Evolutionary conservation across 2,888 invertebrate species (phyloP), one percentile per base, ranked within the genome.

Genomic region (Tenthredo notha): DNA sequence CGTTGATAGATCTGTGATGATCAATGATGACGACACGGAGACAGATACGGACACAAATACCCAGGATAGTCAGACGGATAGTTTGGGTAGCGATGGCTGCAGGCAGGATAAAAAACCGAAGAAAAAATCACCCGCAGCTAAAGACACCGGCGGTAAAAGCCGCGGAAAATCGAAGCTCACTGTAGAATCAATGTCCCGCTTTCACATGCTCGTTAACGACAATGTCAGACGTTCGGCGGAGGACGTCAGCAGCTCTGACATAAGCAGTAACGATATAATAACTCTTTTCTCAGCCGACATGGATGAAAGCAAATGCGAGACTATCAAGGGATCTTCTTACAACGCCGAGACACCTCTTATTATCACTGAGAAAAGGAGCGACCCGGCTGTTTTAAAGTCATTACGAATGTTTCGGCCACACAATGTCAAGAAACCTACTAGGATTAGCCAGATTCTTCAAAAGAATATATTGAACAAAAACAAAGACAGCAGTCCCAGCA

Each of bases 381-480:
- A 95, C 89, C 95, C 95, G 1, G 93, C 94, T 21, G 94, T 94
- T 7, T 90, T 95, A 3, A 95, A 94, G 90, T 94, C 94, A 5
- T 89, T 95, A 70, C 90, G 95, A 85, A 94, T 94, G 94, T 95
- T 94, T 87, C 92, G 95, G 88, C 94, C 94, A 3, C 92, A 92
- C 9, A 93, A 91, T 78, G 85, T 90, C 9, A 93, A 92, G 85
- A 92, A 91, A 87, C 90, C 90, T 0, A 89, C 89, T 29, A 89
- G 90, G 72, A 89, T 89, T 21, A 86, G 87, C 47, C 92, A 89
- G 85, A 90, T 90, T 85, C 83, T 90, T 84, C 90, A 89, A 70
- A 91, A 91, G 86, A 93, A 90, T 86, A 84, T 92, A 18, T 67
- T 90, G 18, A 89, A 86, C 70, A 83, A 83, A 47, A 83, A 43